Evolutionary conservation across 1,140 invertebrate species (phyloP), one percentile per base, ranked within the genome.

Genomic region (Meloidogyne exigua): DNA sequence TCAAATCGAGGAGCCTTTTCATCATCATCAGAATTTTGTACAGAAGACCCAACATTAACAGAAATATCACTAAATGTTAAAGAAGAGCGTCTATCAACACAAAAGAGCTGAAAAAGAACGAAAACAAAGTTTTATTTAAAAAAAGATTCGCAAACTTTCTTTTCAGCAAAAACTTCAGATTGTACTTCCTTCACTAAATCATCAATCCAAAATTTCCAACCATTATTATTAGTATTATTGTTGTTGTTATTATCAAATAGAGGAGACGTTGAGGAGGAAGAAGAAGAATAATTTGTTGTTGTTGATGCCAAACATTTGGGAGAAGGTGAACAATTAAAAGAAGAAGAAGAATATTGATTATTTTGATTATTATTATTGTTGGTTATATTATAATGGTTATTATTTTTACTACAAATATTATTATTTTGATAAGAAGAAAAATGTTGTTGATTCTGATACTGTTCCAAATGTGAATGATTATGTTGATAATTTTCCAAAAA

Each of bases 191-290:
- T 63, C 5, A 81, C 28, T 36, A 81, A 28, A 26, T 76, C 77
- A 68, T 81, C 80, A 11, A 81, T 71, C 49, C 64, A 83, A 21
- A 81, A 44, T 28, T 81, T 28, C 80, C 80, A 81, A 32, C 26
- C 1, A 49, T 5, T 57, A n/a, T 57, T 21, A 49, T 49, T 49
- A 18, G 11, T 32, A 32, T 32, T 32, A 32, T 32, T 32, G 28
- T 32, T 32, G 28, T 2, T 32, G n/a, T n/a, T n/a, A n/a, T n/a
- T n/a, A 32, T 32, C 7, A 32, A 32, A 32, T 39, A 39, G 10
- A 39, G 3, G 3, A 9, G 36, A 1, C 0, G 18, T n/a, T 5
- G 18, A 57, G 5, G 9, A 49, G 7, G 49, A 57, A 7, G 12
- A 57, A 12, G 49, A 57, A 57, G 49, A 57, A 9, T 18, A n/a